Evolutionary conservation across 2,888 invertebrate genomes (phyloP).

Genomic region (Syritta pipiens): DNA sequence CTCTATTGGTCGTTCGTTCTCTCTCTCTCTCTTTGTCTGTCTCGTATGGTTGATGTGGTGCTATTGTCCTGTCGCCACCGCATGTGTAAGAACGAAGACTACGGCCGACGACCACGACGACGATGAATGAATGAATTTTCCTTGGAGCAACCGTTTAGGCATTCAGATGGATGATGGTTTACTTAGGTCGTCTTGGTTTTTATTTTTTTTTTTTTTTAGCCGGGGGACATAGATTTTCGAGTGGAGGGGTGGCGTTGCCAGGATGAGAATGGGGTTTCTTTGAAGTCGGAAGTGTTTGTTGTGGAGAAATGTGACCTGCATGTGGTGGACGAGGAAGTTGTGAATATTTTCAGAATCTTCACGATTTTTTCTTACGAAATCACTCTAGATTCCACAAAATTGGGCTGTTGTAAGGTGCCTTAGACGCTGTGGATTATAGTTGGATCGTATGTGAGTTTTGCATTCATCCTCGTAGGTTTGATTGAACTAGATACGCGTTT

Average conservation of each 20-base stretch:
- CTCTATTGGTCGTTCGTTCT: background rate
- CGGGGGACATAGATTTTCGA: background rate
- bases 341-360: background rate
- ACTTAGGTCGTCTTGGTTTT: slow-evolving; percentile 8
- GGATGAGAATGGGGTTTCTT: too few species aligned
- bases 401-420: too few species aligned
- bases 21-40: background rate
- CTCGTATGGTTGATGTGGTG: too few species aligned
- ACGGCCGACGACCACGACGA: background rate
- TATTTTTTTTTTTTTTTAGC: background rate
- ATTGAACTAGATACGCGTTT: too few species aligned
- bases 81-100: background rate
- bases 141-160: slow-evolving; percentile 40
- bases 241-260: slow-evolving; percentile 5
- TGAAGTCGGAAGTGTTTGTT: too few species aligned
- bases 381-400: too few species aligned
- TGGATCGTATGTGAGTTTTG: too few species aligned
- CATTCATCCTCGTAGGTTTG: too few species aligned
- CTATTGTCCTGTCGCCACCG: slow-evolving; percentile 27
- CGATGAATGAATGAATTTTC: slow-evolving; percentile 46
- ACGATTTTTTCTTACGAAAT: too few species aligned
- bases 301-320: too few species aligned
- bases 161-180: slow-evolving; percentile 51
- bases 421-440: too few species aligned
- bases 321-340: too few species aligned